Percentiles rank a stretch among this genome's conserved stretches.
phyloP scores from a whole-genome alignment of 2,113 vertebrate genomes.

The Gracilinanus agilis region DNA sequence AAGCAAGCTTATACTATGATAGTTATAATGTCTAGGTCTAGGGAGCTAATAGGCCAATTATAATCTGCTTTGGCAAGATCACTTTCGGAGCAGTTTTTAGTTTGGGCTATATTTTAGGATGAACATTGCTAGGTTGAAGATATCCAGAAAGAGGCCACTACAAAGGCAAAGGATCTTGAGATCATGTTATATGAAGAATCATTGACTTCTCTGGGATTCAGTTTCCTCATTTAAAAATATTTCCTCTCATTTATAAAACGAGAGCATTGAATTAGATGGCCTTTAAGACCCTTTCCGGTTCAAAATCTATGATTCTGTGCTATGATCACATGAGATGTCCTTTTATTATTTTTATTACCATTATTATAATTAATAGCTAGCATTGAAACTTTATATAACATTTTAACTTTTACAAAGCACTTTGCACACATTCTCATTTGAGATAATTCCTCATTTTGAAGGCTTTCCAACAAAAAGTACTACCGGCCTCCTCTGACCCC shows the following conservation, averaged over 20 bases:
- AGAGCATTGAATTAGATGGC: neutral
- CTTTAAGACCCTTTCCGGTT: neutral
- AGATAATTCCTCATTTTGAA: conserved; percentile 36
- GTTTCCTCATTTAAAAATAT: neutral
- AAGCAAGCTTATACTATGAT: conserved; percentile 32
- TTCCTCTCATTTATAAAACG: neutral
- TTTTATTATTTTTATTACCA: neutral
- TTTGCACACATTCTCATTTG: neutral
- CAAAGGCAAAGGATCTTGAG: neutral
- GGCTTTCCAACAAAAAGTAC: conserved; percentile 41
- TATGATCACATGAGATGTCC: neutral
- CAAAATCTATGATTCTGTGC: neutral
- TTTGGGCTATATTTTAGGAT: neutral
- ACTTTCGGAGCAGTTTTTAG: neutral
- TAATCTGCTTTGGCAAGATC: neutral
- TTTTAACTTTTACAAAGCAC: neutral
- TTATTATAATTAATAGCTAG: neutral
- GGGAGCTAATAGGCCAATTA: neutral
- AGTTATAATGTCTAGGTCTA: neutral
- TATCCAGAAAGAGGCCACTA: neutral
- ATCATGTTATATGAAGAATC: neutral
- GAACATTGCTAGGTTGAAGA: neutral
- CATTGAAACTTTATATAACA: neutral
- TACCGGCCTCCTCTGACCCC: conserved; percentile 28
- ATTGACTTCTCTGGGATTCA: neutral